Base-by-base conservation (phyloP, 2,888 invertebrate genomes). In the Pyrochroa serraticornis region DNA sequence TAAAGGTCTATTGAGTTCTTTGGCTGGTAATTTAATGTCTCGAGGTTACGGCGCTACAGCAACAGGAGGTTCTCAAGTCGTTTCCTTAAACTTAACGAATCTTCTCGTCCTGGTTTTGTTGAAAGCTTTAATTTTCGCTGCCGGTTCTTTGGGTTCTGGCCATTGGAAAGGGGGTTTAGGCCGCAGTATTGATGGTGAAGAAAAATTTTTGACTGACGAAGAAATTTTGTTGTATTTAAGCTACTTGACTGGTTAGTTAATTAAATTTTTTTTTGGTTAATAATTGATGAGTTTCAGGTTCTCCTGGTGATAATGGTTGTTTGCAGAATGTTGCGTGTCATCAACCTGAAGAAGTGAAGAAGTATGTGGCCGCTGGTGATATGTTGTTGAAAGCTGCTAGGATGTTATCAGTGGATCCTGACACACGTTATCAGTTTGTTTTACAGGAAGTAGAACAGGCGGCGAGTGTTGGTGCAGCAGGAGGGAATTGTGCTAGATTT, bases 11-110 rank as follows among this genome's bases (percentile, higher is more conserved):
- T 57, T 79, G 6, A 70, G 70, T 8, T 75, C 77, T 5, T 41
- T 79, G 12, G 78, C 78, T 1, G 61, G 70, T 1, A 77, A 69
- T 51, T 68, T 79, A 38, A 74, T 79, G 73, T 73, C 76, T 0
- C 64, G 76, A 47, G 76, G 77, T n/a, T 77, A 70, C 54, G 65
- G 62, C 9, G 14, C 49, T 3, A 61, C 58, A 30, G 68, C 58
- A 6, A 58, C 70, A 0, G 69, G 70, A 14, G 71, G 71, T 13
- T 78, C 78, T 0, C 78, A 79, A 71, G 88, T 92, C 1, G 79
- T 93, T 41, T 93, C 92, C 69, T 79, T 93, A 48, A 93, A 93
- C 79, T 78, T 93, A 54, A 92, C 92, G 0, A 93, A 93, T 76
- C 79, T 93, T 61, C 81, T 93, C 42, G 88, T 93, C 58, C 82